phyloP scores from a whole-genome alignment of 2,888 invertebrate species.

The Ormyrus thymus region DNA sequence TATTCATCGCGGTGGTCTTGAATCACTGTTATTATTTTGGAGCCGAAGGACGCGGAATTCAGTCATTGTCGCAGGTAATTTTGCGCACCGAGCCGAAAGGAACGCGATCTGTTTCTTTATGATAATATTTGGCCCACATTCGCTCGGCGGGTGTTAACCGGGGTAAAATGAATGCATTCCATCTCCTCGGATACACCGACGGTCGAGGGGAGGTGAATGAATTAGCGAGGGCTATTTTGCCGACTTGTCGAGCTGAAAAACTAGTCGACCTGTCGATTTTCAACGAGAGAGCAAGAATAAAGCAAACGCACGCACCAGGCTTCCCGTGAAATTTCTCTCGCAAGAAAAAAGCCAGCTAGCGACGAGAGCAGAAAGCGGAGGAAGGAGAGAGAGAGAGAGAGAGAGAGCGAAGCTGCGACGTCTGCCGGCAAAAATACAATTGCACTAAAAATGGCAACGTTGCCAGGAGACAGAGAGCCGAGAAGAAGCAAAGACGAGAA shows the following conservation, averaged over 20 bases:
- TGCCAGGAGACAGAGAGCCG: constrained; percentile 35
- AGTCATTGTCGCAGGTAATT: no score
- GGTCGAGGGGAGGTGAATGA: neutral
- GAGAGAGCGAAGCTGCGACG: neutral
- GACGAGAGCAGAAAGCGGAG: constrained; percentile 5
- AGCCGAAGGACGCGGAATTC: no score
- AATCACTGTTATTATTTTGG: no score
- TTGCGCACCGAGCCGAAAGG: no score
- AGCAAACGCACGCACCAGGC: neutral
- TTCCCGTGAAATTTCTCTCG: neutral
- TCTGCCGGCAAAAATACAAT: constrained; percentile 48
- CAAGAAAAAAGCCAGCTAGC: constrained; percentile 22
- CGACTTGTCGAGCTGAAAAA: neutral
- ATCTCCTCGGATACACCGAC: neutral
- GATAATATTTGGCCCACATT: no score
- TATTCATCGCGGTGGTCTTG: no score
- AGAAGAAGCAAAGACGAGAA: constrained; percentile 15
- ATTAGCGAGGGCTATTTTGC: neutral
- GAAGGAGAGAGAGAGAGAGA: constrained; percentile 3
- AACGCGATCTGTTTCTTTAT: no score
- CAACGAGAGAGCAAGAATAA: no score
- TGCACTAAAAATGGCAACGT: constrained; percentile 55
- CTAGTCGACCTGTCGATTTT: no score
- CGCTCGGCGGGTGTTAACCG: no score
- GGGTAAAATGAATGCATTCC: neutral